phyloP scores from a whole-genome alignment of 2,797 vertebrate species.

The Tenualosa thibaudeaui region DNA sequence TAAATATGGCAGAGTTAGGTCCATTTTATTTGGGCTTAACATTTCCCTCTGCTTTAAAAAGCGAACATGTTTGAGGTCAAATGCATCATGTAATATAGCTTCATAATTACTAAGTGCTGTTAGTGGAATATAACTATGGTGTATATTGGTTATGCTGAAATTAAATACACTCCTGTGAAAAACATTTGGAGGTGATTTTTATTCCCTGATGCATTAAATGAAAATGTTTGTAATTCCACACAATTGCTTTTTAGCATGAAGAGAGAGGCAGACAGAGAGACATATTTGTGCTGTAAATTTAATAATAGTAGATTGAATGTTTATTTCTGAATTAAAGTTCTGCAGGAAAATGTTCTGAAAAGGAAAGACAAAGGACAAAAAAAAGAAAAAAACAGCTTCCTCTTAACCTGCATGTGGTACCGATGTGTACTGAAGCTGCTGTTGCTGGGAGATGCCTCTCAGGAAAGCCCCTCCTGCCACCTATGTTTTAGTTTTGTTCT shows the following conservation, averaged over 20 bases:
- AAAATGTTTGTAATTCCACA: not conserved
- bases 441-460: slow-evolving; percentile 49
- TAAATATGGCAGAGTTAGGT: not conserved
- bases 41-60: not conserved
- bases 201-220: not conserved
- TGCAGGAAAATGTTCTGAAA: not conserved
- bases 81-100: not conserved
- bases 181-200: no score
- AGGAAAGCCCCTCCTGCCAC: slow-evolving; percentile 12
- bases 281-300: not conserved
- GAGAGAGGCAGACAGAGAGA: not conserved
- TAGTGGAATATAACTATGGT: not conserved
- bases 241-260: not conserved
- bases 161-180: not conserved
- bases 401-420: slow-evolving; percentile 64
- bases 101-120: not conserved
- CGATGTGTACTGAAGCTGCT: slow-evolving; percentile 57
- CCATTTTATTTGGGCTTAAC: not conserved
- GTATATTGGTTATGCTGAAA: not conserved
- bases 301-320: not conserved
- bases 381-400: not conserved
- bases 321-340: not conserved
- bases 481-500: slow-evolving; percentile 47
- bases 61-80: not conserved
- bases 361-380: not conserved